Conservation (phyloP, 2,888 invertebrate genomes). For the Homarus gammarus region DNA sequence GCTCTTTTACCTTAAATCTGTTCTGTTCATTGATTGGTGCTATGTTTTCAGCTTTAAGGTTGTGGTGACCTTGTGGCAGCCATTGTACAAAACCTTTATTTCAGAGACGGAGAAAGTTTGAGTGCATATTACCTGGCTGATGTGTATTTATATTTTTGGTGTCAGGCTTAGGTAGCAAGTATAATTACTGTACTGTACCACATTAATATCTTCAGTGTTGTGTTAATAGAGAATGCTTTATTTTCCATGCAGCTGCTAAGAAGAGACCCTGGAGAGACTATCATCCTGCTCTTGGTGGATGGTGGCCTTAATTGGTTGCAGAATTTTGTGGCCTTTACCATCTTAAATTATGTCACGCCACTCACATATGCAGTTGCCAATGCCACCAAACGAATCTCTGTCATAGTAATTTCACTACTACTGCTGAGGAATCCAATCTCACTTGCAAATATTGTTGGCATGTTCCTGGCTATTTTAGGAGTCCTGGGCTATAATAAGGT, state of each 20-base stretch:
- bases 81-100: too few relatives aligned
- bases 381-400: slow-evolving; percentile 94
- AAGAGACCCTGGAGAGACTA: slow-evolving; percentile 62
- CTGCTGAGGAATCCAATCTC: slow-evolving; percentile 95
- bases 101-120: too few relatives aligned
- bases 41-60: too few relatives aligned
- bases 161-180: too few relatives aligned
- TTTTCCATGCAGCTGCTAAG: slow-evolving; percentile 46
- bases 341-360: slow-evolving; percentile 91
- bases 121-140: too few relatives aligned
- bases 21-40: too few relatives aligned
- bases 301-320: slow-evolving; percentile 95
- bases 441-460: slow-evolving; percentile 90
- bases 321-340: slow-evolving; percentile 96
- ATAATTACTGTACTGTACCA: too few relatives aligned
- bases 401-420: slow-evolving; percentile 92
- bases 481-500: slow-evolving; percentile 94
- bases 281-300: slow-evolving; percentile 86
- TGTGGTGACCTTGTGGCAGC: too few relatives aligned
- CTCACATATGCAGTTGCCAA: slow-evolving; percentile 97
- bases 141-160: too few relatives aligned
- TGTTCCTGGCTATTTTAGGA: slow-evolving; percentile 92
- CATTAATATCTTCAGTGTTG: too few relatives aligned
- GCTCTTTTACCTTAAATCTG: too few relatives aligned
- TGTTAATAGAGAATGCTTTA: neutral